Evolutionary conservation across 2,888 invertebrate species (phyloP), one percentile per base, ranked within the genome.

Genomic region (Cephonodes hylas): DNA sequence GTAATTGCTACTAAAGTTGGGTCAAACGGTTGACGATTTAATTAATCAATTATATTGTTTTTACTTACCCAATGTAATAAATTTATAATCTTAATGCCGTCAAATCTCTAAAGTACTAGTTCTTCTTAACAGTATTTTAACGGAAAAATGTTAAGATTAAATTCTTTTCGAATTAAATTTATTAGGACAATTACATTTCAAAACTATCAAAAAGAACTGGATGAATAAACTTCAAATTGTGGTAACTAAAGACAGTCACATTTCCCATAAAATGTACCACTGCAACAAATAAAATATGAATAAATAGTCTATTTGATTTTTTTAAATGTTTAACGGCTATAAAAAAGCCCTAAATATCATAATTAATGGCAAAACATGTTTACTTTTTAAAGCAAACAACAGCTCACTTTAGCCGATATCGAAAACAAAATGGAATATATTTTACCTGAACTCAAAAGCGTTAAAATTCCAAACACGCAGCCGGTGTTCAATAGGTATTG

Each of bases 141-240:
- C n/a, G n/a, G 3, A 13, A n/a, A 34, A 38, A 38, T 38, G n/a
- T 13, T n/a, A n/a, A 38, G n/a, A 0, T n/a, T n/a, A n/a, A n/a
- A n/a, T 13, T 1, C 3, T 38, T 38, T 38, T 38, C n/a, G n/a
- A 45, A 18, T 31, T 10, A 10, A 53, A 1, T 31, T 18, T 53
- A 53, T 53, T 53, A 18, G 8, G 8, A 10, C 13, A 53, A 25
- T 27, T 15, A 46, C 27, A 53, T 31, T 31, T 53, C 31, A 53
- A 31, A 31, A 31, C 18, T 48, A 3, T 53, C 31, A 1, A 73
- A 60, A 0, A 71, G 7, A 20, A 72, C 60, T 4, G 68, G 72
- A 5, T 71, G 69, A 13, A 77, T 57, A 38, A 72, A 78, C 48
- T 73, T 78, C 10, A 77, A 53, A 46, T 74, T 74, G 65, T 75